These are phyloP conservation scores for Spisula subtruncata DNA, from an alignment of 2,888 invertebrate genomes.

Conservation along the genomic window DNA sequence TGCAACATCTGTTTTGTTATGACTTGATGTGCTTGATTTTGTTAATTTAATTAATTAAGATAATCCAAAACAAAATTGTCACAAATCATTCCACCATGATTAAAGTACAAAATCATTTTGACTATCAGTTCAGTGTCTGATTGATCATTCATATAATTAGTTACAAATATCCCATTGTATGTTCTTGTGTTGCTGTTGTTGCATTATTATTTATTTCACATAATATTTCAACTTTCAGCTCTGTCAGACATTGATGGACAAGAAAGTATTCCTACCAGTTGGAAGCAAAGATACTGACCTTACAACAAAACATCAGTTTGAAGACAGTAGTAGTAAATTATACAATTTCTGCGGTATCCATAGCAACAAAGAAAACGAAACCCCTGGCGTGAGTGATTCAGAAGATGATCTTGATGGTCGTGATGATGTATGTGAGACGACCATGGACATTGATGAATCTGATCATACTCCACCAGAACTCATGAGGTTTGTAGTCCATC, in stretches of 20 bases:
- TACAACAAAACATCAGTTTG: slow-evolving; percentile 79
- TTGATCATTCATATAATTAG: too few relatives aligned
- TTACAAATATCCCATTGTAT: too few relatives aligned
- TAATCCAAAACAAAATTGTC: too few relatives aligned
- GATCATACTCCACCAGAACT: slow-evolving; percentile 52
- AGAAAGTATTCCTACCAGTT: slow-evolving; percentile 85
- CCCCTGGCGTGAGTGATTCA: slow-evolving; percentile 51
- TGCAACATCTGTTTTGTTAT: too few relatives aligned
- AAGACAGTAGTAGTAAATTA: slow-evolving; percentile 84
- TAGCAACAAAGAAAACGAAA: slow-evolving; percentile 65
- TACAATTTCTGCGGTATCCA: slow-evolving; percentile 81
- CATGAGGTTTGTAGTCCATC: slow-evolving; percentile 48
- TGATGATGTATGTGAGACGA: slow-evolving; percentile 62
- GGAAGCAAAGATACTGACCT: slow-evolving; percentile 69
- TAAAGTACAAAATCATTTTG: too few relatives aligned
- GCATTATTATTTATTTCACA: too few relatives aligned
- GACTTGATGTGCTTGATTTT: too few relatives aligned
- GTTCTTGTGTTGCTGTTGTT: too few relatives aligned
- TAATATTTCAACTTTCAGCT: slow-evolving; percentile 74
- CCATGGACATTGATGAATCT: slow-evolving; percentile 43
- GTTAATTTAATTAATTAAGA: too few relatives aligned
- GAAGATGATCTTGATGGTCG: slow-evolving; percentile 65
- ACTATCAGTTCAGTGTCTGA: too few relatives aligned
- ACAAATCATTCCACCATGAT: too few relatives aligned
- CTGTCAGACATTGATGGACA: slow-evolving; percentile 85